phyloP scores from a whole-genome alignment of 2,797 vertebrate genomes.

The Poecilia velifera region DNA sequence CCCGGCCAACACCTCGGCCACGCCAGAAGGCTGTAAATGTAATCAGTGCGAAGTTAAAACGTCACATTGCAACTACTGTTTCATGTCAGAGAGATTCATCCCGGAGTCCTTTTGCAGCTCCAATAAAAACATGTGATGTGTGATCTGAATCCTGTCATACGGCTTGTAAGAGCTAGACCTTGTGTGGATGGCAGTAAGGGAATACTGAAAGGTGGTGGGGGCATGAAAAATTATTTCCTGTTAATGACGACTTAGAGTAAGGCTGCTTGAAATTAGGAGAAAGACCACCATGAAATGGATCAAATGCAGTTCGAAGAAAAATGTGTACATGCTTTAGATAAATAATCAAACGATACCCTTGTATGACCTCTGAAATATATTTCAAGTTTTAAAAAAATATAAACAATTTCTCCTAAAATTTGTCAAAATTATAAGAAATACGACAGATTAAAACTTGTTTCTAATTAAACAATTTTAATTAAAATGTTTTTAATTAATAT shows the following conservation, averaged over 20 bases:
- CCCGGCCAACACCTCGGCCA: constrained; percentile 53
- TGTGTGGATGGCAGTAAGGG: constrained; percentile 39
- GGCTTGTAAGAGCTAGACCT: constrained; percentile 19
- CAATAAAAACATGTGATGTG: constrained; percentile 69
- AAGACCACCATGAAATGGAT: constrained; percentile 67
- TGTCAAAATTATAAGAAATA: constrained; percentile 9
- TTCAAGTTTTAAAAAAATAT: not conserved
- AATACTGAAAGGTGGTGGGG: constrained; percentile 43
- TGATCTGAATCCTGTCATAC: constrained; percentile 45
- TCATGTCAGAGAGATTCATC: constrained; percentile 71
- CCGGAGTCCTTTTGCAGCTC: constrained; percentile 46
- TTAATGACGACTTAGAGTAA: constrained; percentile 23
- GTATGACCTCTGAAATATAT: constrained; percentile 1
- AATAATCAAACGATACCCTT: constrained; percentile 31
- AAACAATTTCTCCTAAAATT: constrained; percentile 17
- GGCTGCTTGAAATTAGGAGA: constrained; percentile 26
- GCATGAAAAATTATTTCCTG: constrained; percentile 49
- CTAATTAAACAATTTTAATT: not conserved
- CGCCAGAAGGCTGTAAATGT: constrained; percentile 72
- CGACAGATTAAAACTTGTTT: constrained; percentile 30
- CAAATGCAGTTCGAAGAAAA: constrained; percentile 20
- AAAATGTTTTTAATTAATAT: constrained; percentile 71
- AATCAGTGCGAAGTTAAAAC: constrained; percentile 71
- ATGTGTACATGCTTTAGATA: constrained; percentile 33
- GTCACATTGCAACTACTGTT: constrained; percentile 69